Conservation (phyloP, 2,797 vertebrate species). For the Nyctibius grandis region DNA sequence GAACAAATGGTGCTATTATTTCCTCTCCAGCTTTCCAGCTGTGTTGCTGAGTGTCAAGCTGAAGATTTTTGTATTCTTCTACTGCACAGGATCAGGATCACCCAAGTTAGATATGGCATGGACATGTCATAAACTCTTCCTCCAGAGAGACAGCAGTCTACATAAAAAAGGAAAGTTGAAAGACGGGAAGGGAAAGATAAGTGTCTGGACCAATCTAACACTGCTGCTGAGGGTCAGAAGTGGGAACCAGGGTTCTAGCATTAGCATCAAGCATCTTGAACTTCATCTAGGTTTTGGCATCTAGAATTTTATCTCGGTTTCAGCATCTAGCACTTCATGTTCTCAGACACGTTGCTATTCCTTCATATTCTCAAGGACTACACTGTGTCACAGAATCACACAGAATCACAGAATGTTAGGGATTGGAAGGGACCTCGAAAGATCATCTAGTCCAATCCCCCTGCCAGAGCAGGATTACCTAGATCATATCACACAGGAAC, state of each 20-base stretch:
- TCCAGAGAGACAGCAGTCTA: background rate
- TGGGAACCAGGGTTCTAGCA: background rate
- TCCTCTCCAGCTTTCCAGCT: background rate
- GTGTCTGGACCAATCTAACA: background rate
- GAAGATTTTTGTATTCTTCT: background rate
- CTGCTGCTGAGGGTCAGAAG: background rate
- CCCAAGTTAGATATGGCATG: background rate
- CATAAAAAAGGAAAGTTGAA: background rate
- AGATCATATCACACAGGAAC: too few species aligned
- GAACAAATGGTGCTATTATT: background rate
- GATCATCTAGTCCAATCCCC: too few species aligned
- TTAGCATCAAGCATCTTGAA: background rate
- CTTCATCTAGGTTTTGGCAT: background rate
- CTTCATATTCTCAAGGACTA: background rate
- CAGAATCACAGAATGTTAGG: too few species aligned
- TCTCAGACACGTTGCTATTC: background rate
- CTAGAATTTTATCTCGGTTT: background rate
- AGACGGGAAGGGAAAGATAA: background rate
- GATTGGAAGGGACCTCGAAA: too few species aligned
- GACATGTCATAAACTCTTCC: background rate
- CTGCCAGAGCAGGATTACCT: too few species aligned
- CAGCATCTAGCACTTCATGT: background rate
- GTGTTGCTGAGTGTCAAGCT: background rate
- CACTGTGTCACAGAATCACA: too few species aligned
- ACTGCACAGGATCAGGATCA: background rate